Percentiles rank a stretch among this genome's conserved stretches.
phyloP scores from a whole-genome alignment of 2,888 invertebrate species.

The Lasius platythorax region DNA sequence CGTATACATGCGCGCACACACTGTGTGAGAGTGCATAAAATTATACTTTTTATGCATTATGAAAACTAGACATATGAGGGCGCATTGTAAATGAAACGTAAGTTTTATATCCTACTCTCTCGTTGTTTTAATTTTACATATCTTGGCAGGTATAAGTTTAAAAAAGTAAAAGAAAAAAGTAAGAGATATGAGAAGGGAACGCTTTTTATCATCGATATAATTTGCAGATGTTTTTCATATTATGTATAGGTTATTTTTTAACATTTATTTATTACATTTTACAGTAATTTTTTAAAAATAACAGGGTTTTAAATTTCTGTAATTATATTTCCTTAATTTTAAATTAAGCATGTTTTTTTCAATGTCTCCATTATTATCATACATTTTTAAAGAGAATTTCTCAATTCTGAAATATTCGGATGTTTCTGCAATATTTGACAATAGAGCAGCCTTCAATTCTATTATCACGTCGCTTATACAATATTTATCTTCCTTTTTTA shows the following conservation, averaged over 20 bases:
- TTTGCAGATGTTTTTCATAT: not conserved
- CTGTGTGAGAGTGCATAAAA: slow-evolving; percentile 23
- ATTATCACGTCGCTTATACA: not conserved
- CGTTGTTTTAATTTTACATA: slow-evolving; percentile 22
- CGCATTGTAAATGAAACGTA: not conserved
- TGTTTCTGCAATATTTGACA: not conserved
- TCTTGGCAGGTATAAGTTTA: not conserved
- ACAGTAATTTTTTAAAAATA: not conserved
- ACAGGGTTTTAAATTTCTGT: not conserved
- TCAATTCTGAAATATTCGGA: not conserved
- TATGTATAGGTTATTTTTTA: not conserved
- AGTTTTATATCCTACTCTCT: slow-evolving; percentile 6
- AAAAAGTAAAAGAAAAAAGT: not conserved
- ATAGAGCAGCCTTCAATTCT: not conserved
- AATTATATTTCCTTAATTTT: not conserved
- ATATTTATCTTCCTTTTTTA: not conserved
- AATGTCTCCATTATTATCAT: not conserved
- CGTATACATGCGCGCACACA: not conserved
- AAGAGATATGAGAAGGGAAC: not conserved
- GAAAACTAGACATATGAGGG: not conserved
- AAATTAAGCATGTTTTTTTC: not conserved
- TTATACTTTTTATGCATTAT: slow-evolving; percentile 37
- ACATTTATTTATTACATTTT: not conserved
- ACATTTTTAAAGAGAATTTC: not conserved
- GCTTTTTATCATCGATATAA: not conserved